These are phyloP conservation scores for Chiridota heheva DNA, from an alignment of 35 echinoderm and acorn worm species.

Conservation along the genomic window DNA sequence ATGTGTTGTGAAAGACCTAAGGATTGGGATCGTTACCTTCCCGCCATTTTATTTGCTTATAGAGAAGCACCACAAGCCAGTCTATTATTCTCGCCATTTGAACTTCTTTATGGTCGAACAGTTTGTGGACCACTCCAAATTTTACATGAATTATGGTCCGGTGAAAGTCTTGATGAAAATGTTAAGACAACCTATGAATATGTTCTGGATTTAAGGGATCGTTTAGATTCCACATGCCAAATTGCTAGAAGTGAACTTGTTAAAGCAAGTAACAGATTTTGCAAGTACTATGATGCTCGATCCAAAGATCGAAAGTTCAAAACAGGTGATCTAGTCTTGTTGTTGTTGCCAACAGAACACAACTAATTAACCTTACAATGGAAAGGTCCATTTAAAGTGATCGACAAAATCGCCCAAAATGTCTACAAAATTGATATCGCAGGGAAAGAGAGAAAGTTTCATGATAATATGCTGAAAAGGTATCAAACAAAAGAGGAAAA, in stretches of 20 bases:
- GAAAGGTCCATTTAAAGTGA: constrained; percentile 40
- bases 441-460: constrained; percentile 15
- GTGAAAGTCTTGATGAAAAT: constrained; percentile 14
- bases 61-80: constrained; percentile 63
- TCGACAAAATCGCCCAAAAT: constrained; percentile 2
- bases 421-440: constrained; percentile 38
- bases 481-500: no score
- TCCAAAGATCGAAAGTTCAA: not conserved
- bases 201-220: constrained; percentile 45
- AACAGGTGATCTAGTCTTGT: constrained; percentile 25
- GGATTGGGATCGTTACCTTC: constrained; percentile 70
- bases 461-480: constrained; percentile 49
- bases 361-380: constrained; percentile 41
- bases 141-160: constrained; percentile 10
- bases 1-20: constrained; percentile 48
- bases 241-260: constrained; percentile 29
- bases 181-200: constrained; percentile 56
- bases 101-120: constrained; percentile 54
- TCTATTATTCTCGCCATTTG: constrained; percentile 46
- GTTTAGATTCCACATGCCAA: constrained; percentile 39
- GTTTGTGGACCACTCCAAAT: constrained; percentile 52
- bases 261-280: constrained; percentile 15
- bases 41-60: constrained; percentile 60
- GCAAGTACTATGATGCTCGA: constrained; percentile 44
- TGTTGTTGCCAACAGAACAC: constrained; percentile 30